Base-by-base conservation (phyloP, 2,888 invertebrate species). In the Acronicta psi region DNA sequence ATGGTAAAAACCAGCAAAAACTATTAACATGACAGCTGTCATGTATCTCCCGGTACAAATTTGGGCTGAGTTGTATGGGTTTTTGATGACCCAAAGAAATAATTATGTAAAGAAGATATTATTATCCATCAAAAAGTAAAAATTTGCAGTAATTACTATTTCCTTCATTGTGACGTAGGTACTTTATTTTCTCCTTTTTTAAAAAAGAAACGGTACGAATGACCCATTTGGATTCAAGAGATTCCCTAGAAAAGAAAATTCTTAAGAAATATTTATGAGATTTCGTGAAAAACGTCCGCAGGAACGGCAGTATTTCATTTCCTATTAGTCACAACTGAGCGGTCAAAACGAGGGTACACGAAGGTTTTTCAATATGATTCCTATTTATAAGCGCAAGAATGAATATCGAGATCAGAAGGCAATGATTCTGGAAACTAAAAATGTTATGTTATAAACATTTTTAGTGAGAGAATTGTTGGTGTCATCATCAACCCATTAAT, bases 191-290 rank as follows among this genome's bases (percentile, higher is more conserved):
- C 7, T n/a, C n/a, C 3, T 7, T 11, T 17, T 18, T 55, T 62
- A 29, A 42, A 69, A 49, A 68, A 44, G 51, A 34, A 68, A 47
- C 47, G 25, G 16, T 20, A 63, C 51, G 38, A 57, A 57, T 54
- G 44, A 72, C 18, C 46, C 29, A 42, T 61, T 69, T 56, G 34
- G 42, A 70, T 59, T 61, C 57, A 58, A 58, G 16, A 10, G 40
- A 56, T 45, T 56, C 38, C 42, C 38, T 42, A 37, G 3, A 34
- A 41, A 60, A 57, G 68, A 64, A 59, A 69, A 57, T 67, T 59
- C 56, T 44, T 46, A 54, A 54, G 42, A 56, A 69, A 69, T 75
- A 73, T 73, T 73, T 75, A 69, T 75, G 54, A 65, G 49, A 45
- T 44, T 38, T 63, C 65, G 57, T 41, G 54, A 59, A 57, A 59